Base-by-base conservation (phyloP, 1,140 invertebrate genomes). In the Saxidomus purpurata region DNA sequence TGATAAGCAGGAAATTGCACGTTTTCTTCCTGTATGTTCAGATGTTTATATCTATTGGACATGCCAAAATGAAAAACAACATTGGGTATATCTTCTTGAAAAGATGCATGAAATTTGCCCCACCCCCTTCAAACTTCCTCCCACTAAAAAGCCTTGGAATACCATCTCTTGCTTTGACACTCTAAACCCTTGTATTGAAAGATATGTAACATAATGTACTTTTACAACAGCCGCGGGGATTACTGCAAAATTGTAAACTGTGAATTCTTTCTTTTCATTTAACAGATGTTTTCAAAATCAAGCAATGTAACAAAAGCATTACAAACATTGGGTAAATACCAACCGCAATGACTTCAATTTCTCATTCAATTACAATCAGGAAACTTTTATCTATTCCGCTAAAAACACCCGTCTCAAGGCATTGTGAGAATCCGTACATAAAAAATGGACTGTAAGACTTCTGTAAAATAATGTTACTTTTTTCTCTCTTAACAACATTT, bases 401-500 rank as follows among this genome's bases (percentile, higher is more conserved):
- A 28, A 49, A n/a, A 77, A 34, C 40, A 52, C 22, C 13, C 15
- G 3, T 25, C 34, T 49, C 2, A 76, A 22, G 71, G 25, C 36
- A 8, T 38, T 17, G 22, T 3, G 34, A 25, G 40, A 49, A 49
- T 25, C 49, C 49, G 3, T 77, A 49, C 40, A 55, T 52, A 77
- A 77, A 49, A 77, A 40, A 55, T 17, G 1, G 43, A 49, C 28
- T 84, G 31, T 52, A 67, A 4, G 82, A 67, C 82, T 84, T 84
- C 82, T 13, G 22, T 84, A 84, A 84, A 84, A 63, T 34, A 84
- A 84, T 52, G 82, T 84, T 71, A 71, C 82, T 25, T 84, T 82
- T 71, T 67, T 67, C 34, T 11, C 43, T 38, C 31, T 49, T n/a
- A 49, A 84, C 63, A 52, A 61, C 63, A 25, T 63, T 69, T 67